Conservation (phyloP, 2,113 vertebrate species). For the Saccopteryx bilineata region DNA sequence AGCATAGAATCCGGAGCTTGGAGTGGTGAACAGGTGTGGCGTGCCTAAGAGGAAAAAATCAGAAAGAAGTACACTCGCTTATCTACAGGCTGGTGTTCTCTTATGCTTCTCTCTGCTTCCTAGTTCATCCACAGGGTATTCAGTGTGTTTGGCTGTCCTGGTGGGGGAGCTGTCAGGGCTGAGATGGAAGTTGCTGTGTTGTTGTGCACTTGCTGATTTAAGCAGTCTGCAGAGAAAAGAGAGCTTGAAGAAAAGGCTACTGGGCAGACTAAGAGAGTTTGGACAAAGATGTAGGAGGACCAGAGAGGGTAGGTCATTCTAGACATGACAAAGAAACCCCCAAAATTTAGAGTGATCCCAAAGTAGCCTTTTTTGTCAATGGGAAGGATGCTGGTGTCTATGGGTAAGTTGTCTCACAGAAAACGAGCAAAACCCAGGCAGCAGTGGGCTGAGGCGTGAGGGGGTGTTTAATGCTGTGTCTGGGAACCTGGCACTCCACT, state of each 20-base stretch:
- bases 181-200: neutral
- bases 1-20: neutral
- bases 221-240: neutral
- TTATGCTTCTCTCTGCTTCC: too few species aligned
- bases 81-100: neutral
- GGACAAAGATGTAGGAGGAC: neutral
- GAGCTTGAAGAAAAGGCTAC: neutral
- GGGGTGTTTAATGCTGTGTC: neutral
- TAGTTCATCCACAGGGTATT: neutral
- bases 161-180: neutral
- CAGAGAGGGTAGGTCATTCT: neutral
- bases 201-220: neutral
- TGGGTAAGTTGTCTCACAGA: neutral
- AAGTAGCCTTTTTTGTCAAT: neutral
- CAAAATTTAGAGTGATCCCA: neutral
- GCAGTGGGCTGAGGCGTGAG: neutral
- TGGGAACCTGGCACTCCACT: neutral
- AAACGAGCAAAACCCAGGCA: neutral
- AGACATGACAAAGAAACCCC: neutral
- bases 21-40: too few species aligned
- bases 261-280: neutral
- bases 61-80: neutral
- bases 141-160: neutral
- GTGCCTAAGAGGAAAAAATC: neutral
- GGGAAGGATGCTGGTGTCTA: neutral